Base-by-base conservation (phyloP, 2,113 vertebrate species). In the Acanthochromis polyacanthus region DNA sequence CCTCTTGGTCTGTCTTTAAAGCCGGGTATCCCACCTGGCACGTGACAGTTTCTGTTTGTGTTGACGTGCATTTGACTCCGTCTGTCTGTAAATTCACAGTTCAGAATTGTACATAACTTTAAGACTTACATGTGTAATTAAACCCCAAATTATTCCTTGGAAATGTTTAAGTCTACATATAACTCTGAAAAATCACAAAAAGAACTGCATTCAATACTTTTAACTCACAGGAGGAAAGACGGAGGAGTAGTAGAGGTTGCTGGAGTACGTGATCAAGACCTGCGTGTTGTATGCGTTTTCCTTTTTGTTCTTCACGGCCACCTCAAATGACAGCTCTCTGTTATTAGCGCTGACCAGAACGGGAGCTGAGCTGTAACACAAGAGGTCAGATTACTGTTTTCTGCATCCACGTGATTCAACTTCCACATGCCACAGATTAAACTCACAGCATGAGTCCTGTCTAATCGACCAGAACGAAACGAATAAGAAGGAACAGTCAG, bases 241-340 rank as follows among this genome's bases (percentile, higher is more conserved):
- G 0, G 94, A 97, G 0, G 96, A 96, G 84, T 97, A 99, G 93
- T 95, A 97, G 81, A 98, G 90, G 86, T 96, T 98, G 72, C 93
- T 93, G 60, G 97, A 97, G 94, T 93, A 97, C 0, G 87, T 87
- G 23, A 90, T 88, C 46, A 92, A 66, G 60, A 99, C 87, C 61
- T 90, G 93, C 4, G 96, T 93, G 89, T 98, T 98, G 83, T 97
- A 98, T 1, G 97, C 95, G 16, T 96, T 97, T 88, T 99, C 97
- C 60, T 92, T 94, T 82, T 90, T 93, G 86, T 98, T 99, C 88
- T 64, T 94, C 86, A 97, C 81, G 2, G 78, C 90, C 17, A 98
- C 84, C 0, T 89, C 89, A 78, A 97, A 96, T 0, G 94, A 94
- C 84, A 98, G 70, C 48, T 94, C 94, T 90, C 87, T 95, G 88